Evolutionary conservation across 2,797 vertebrate genomes (phyloP).

Genomic region (Garrulus glandarius): DNA sequence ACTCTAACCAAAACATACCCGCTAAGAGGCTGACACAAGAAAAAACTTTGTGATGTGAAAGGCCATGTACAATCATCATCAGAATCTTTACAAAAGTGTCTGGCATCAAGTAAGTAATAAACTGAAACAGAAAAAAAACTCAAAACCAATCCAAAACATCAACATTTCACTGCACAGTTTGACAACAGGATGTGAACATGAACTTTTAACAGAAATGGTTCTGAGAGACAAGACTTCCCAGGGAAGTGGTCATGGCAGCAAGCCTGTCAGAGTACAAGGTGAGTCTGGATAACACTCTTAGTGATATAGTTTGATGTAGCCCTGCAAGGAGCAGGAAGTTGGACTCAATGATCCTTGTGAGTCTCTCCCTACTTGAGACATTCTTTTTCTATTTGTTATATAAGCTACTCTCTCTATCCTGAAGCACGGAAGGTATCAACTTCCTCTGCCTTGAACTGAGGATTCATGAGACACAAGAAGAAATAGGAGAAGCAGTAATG

Average conservation of each 20-base stretch:
- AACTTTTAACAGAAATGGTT: neutral
- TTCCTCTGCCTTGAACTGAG: neutral
- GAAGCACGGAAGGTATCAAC: neutral
- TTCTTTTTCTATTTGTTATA: neutral
- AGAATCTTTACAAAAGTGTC: neutral
- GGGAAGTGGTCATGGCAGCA: neutral
- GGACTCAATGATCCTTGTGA: neutral
- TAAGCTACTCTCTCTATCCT: neutral
- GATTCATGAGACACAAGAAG: neutral
- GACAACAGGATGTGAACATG: neutral
- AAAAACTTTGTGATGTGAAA: neutral
- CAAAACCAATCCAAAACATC: neutral
- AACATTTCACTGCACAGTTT: neutral
- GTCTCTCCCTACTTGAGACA: neutral
- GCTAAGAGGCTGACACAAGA: neutral
- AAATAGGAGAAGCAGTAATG: neutral
- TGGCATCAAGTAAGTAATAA: neutral
- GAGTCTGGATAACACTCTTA: neutral
- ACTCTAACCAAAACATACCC: neutral
- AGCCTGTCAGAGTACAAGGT: neutral
- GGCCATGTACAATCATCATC: neutral
- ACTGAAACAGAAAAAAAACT: neutral
- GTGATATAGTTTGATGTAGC: neutral
- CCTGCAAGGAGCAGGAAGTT: neutral
- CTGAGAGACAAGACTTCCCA: neutral